Evolutionary conservation across 1,140 invertebrate genomes (phyloP), one percentile per base, ranked within the genome.

Genomic region (Atta cephalotes): DNA sequence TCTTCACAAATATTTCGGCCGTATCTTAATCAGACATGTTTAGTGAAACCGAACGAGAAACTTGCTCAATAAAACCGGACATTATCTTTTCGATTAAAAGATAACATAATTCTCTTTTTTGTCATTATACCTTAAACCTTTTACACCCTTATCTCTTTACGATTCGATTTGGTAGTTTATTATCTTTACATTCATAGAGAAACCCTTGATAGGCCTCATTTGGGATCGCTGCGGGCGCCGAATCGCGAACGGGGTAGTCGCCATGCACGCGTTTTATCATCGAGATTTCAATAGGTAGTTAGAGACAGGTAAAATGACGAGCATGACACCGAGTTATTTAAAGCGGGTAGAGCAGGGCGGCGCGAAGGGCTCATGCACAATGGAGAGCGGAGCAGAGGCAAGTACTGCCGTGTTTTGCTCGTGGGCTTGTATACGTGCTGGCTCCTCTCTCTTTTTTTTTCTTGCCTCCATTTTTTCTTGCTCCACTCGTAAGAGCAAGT

Each of bases 271-370:
- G 70, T 76, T 84, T 74, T 84, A 84, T 74, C 56, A 82, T 82
- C 68, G 68, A 76, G 80, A 84, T 87, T 87, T 87, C 79, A 81
- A 87, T 87, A 81, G 79, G 79, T 87, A 82, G 65, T 87, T 87
- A 71, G 79, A 72, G 58, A 63, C 51, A 71, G 49, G 85, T 87
- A 84, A 87, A 87, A 87, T 84, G 85, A 84, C 79, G 66, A 87
- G 66, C 68, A 70, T 58, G 68, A 84, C 56, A 76, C 31, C 49
- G 79, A 72, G 79, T 87, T 87, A 87, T 87, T 87, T 74, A 72
- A 87, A 87, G 68, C 79, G 39, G n/a, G 45, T 10, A 31, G 18
- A 14, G 51, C 58, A 85, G 53, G 28, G 16, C 28, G 82, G 66
- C n/a, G 39, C 62, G 31, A 6, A 68, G 51, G 35, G 21, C n/a